A percentile compares a stretch with the other conserved stretches of the same genome.
Evolutionary conservation across 2,888 invertebrate species (phyloP).

Genomic region (Idaea aversata): DNA sequence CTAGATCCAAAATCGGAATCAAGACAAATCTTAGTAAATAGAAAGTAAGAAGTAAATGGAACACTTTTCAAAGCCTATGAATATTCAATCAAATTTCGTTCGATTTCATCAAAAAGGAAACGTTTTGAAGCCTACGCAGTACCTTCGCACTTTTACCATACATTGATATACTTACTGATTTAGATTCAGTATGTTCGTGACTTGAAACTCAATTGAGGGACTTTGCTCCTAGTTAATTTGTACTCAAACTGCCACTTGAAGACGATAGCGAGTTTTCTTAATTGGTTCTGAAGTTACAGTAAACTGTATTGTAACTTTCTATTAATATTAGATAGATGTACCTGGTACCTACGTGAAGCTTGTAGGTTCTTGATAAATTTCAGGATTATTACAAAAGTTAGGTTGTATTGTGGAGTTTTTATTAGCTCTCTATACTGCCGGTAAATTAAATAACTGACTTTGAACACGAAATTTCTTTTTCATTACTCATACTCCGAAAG

Average conservation of each 20-base stretch:
- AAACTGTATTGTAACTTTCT: constrained; percentile 45
- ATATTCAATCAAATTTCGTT: constrained; percentile 25
- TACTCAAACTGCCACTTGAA: constrained; percentile 56
- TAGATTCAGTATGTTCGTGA: constrained; percentile 69
- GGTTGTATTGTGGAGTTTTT: neutral
- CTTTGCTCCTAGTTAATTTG: constrained; percentile 59
- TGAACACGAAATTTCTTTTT: neutral
- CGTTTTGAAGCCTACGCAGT: constrained; percentile 40
- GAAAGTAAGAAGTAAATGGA: neutral
- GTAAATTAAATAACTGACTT: neutral
- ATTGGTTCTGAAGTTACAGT: constrained; percentile 54
- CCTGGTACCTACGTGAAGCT: neutral
- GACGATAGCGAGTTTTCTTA: constrained; percentile 54
- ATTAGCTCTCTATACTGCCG: neutral
- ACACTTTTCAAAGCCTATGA: constrained; percentile 13
- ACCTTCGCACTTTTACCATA: constrained; percentile 43
- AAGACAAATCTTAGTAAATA: neutral
- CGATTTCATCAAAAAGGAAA: constrained; percentile 52
- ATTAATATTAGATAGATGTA: constrained; percentile 34
- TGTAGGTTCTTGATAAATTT: neutral
- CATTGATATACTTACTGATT: constrained; percentile 69
- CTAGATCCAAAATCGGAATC: too few relatives aligned
- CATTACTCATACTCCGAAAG: too few relatives aligned
- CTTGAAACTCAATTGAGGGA: constrained; percentile 52
- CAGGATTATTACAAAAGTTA: neutral